These are phyloP conservation scores for Reinhardtius hippoglossoides DNA, from an alignment of 2,113 vertebrate genomes.

Conservation along the genomic window DNA sequence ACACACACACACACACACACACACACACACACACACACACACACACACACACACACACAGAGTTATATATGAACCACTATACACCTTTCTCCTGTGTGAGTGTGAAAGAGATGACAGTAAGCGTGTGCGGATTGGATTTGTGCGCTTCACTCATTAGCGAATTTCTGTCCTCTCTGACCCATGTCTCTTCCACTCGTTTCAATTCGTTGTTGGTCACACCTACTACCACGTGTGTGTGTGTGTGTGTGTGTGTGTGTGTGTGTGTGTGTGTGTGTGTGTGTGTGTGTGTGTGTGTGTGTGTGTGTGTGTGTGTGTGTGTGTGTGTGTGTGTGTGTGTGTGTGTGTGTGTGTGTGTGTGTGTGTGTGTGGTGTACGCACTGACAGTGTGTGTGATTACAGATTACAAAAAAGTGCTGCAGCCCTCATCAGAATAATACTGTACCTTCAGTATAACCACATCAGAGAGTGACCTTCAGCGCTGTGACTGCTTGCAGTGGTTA, in stretches of 20 bases:
- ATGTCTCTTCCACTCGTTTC: conserved; percentile 63
- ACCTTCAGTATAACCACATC: neutral
- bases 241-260: neutral
- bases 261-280: too few species aligned
- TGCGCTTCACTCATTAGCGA: conserved; percentile 45
- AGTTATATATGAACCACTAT: neutral
- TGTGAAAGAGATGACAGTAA: conserved; percentile 1
- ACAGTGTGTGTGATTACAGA: neutral
- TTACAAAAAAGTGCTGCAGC: conserved; percentile 2
- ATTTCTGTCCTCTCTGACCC: conserved; percentile 50
- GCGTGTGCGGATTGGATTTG: neutral
- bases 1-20: neutral
- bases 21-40: neutral
- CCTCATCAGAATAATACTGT: neutral
- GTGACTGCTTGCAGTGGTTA: neutral
- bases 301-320: neutral
- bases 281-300: conserved; percentile 8
- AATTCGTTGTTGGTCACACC: conserved; percentile 34
- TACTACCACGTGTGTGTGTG: conserved; percentile 5
- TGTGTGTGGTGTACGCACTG: neutral
- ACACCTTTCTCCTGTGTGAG: neutral
- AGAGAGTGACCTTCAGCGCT: conserved; percentile 21
- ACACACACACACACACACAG: neutral
- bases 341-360: neutral
- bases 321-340: neutral